These are phyloP conservation scores for Sander lucioperca DNA, from an alignment of 2,113 vertebrate genomes.

Conservation along the genomic window DNA sequence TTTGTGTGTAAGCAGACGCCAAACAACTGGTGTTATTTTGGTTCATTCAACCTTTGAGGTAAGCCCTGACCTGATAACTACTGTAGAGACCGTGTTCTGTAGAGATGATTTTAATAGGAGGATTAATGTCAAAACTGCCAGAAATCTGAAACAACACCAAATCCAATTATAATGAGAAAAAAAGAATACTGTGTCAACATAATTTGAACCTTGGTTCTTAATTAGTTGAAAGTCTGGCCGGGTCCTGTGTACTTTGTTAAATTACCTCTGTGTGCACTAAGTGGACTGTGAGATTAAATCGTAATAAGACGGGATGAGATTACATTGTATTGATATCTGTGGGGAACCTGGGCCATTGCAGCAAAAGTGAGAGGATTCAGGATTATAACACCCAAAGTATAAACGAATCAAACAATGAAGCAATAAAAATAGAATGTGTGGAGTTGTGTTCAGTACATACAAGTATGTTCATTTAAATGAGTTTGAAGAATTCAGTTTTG, in stretches of 20 bases:
- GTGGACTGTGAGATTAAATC: slow-evolving; percentile 54
- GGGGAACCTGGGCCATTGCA: not conserved
- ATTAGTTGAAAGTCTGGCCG: slow-evolving; percentile 20
- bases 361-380: slow-evolving; percentile 1
- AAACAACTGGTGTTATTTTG: not conserved
- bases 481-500: not conserved
- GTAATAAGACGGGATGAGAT: slow-evolving; percentile 49
- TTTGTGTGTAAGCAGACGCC: not conserved
- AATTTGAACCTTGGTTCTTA: slow-evolving; percentile 10
- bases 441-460: not conserved
- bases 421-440: not conserved
- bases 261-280: slow-evolving; percentile 48
- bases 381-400: not conserved
- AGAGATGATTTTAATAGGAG: not conserved
- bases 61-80: not conserved
- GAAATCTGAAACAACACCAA: not conserved
- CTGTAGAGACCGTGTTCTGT: not conserved
- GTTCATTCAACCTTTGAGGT: not conserved
- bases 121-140: not conserved
- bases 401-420: not conserved
- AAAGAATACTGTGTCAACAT: slow-evolving; percentile 2
- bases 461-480: not conserved
- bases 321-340: slow-evolving; percentile 53
- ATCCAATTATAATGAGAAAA: slow-evolving; percentile 4
- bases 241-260: slow-evolving; percentile 36